A percentile compares a stretch with the other conserved stretches of the same genome.
Evolutionary conservation across 2,113 vertebrate genomes (phyloP).

Genomic region (Melierax canorus): DNA sequence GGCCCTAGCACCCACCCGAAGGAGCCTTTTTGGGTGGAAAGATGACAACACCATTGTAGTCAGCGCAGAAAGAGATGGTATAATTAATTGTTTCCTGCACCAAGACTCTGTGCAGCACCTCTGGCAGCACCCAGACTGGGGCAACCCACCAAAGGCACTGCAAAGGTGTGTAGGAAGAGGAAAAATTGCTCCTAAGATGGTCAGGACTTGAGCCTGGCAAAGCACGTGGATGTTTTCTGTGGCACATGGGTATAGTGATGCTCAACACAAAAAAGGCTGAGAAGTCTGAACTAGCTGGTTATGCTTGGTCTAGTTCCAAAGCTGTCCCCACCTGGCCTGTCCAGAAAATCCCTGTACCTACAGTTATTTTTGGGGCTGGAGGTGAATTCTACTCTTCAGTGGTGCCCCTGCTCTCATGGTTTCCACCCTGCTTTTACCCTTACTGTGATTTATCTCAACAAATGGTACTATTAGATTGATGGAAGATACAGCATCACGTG

Average conservation of each 20-base stretch:
- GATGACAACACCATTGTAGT: too few relatives aligned
- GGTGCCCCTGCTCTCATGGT: too few relatives aligned
- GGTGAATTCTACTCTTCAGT: neutral
- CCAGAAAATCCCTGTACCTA: neutral
- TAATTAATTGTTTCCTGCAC: neutral
- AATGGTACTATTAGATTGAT: neutral
- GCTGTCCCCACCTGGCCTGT: neutral
- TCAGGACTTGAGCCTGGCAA: neutral
- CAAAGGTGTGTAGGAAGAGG: neutral
- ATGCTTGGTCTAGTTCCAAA: neutral
- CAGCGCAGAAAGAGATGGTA: neutral
- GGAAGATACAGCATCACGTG: too few relatives aligned
- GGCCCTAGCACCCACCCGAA: neutral
- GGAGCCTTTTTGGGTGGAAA: neutral
- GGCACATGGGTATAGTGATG: rapidly evolving
- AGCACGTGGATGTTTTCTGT: neutral
- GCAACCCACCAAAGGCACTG: too few relatives aligned
- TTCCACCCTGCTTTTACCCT: neutral
- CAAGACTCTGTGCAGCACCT: neutral
- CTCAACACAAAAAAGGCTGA: neutral
- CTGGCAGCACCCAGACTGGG: neutral
- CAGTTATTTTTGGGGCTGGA: rapidly evolving
- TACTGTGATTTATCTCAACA: neutral
- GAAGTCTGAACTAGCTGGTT: neutral
- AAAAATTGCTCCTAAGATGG: neutral